Evolutionary conservation across 2,113 vertebrate genomes (phyloP), one percentile per base, ranked within the genome.

Genomic region (Delphinus delphis): DNA sequence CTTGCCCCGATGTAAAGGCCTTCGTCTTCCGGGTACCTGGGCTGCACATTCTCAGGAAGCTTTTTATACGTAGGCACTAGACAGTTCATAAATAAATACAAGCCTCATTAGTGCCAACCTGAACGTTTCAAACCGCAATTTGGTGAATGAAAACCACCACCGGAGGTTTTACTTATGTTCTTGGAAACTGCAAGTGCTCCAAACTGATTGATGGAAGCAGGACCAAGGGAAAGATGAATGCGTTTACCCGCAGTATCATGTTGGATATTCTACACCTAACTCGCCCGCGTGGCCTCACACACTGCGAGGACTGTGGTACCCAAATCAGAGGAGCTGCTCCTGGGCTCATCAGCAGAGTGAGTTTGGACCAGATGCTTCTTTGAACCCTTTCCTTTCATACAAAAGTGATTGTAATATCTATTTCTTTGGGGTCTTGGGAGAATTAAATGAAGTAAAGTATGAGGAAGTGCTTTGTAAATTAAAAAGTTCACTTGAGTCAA

Each of bases 1-100:
- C 99, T 99, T 90, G 99, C 98, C 41, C 99, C 99, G 4, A 98
- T 99, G 76, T 99, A 99, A n/a, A 99, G 98, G 63, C 99, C 99
- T 98, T 99, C 99, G 20, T 99, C 99, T 93, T 99, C 99, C 96
- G 99, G 98, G 89, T 98, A 99, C 10, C 99, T 98, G n/a, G 99
- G 99, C 95, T 99, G 99, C 98, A 97, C 97, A 44, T 99, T 99
- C 97, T 99, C 99, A 13, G 99, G 99, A 8, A 99, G 98, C 97
- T 99, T 99, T 80, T 99, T 95, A 73, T 99, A 99, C 9, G 98
- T 88, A 1, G 99, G 99, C 60, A 99, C 99, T 99, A 93, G 93
- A 71, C 9, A 65, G 36, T 88, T 79, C 70, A 86, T 67, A 84
- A 68, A 94, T 1, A 97, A 68, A 94, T 2, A 86, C 6, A 1